These are phyloP conservation scores for Eurytoma californica DNA, from an alignment of 2,888 invertebrate genomes.

Conservation along the genomic window DNA sequence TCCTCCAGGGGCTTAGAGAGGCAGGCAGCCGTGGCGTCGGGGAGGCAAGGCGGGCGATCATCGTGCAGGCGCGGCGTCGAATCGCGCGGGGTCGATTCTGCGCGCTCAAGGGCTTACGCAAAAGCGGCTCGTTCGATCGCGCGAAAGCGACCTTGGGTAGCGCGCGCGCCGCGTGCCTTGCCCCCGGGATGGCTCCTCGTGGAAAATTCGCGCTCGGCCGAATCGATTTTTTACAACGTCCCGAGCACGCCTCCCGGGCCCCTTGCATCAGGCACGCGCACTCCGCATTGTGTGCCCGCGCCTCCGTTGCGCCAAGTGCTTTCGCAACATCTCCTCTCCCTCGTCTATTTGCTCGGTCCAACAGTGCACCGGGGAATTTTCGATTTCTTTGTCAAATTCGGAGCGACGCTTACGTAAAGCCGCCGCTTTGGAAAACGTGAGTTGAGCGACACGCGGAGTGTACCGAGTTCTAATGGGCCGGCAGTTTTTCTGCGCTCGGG, in stretches of 20 bases:
- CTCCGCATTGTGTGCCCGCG: neutral
- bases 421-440: neutral
- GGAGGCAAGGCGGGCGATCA: no score
- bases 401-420: neutral
- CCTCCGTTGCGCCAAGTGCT: conserved; percentile 1
- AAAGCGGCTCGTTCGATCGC: no score
- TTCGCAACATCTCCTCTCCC: conserved; percentile 27
- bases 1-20: no score
- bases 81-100: no score
- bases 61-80: no score
- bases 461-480: neutral
- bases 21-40: no score
- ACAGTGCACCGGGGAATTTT: neutral
- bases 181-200: neutral
- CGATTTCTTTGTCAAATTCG: conserved; percentile 17
- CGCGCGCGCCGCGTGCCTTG: no score
- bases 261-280: neutral
- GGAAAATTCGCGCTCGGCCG: conserved; percentile 12
- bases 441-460: neutral
- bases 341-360: neutral
- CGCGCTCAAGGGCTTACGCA: no score
- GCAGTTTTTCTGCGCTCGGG: neutral
- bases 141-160: no score
- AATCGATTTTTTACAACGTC: conserved; percentile 14
- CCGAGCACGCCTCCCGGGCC: neutral